These are phyloP conservation scores for Aphidius ervi DNA, from an alignment of 1,140 invertebrate genomes.

Conservation along the genomic window DNA sequence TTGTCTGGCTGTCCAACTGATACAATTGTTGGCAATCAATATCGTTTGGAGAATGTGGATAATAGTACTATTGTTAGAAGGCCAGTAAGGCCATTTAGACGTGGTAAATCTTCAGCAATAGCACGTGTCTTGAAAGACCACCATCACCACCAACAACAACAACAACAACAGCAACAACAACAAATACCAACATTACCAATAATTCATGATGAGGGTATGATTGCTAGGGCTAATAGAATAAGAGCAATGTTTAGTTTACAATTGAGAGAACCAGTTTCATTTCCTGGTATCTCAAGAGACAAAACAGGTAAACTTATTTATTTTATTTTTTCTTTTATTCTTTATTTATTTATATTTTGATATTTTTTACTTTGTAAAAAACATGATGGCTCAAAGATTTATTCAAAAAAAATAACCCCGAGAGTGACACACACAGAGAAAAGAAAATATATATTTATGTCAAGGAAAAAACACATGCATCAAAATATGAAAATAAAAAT, in stretches of 20 bases:
- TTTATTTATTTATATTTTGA: no score
- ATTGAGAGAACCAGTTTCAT: constrained; percentile 43
- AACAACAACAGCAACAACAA: constrained; percentile 10
- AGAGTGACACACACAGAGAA: no score
- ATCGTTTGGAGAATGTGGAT: constrained; percentile 16
- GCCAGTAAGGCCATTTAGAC: constrained; percentile 27
- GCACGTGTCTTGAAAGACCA: constrained; percentile 15
- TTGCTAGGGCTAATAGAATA: constrained; percentile 48
- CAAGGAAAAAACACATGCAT: no score
- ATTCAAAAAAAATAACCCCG: no score
- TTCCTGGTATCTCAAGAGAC: constrained; percentile 49
- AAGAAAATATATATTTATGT: no score
- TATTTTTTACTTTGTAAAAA: no score
- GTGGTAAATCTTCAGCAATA: constrained; percentile 16
- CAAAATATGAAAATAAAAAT: no score
- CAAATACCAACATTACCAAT: constrained; percentile 17
- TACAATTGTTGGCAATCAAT: constrained; percentile 18
- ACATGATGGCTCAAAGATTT: no score
- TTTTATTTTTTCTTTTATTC: not conserved
- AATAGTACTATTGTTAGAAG: constrained; percentile 21
- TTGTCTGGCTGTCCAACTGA: constrained; percentile 12
- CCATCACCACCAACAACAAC: not conserved
- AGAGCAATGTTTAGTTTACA: constrained; percentile 47
- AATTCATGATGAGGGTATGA: constrained; percentile 44
- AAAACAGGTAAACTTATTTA: constrained; percentile 44